Base-by-base conservation (phyloP, 2,797 vertebrate species). In the Euphonia xanthogaster region DNA sequence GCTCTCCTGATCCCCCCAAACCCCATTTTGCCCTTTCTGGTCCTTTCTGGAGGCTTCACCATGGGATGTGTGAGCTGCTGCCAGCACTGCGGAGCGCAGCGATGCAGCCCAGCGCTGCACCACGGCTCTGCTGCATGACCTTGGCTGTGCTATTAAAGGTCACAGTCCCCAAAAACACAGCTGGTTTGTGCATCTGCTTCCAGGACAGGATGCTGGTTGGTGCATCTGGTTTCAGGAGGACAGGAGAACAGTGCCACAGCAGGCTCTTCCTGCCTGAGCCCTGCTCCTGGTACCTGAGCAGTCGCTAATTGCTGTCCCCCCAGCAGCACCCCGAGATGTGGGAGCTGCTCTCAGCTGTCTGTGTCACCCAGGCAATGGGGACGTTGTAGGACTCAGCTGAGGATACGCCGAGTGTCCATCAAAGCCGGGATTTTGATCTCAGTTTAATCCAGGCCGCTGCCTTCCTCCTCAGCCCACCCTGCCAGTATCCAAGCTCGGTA, bases 31-130 rank as follows among this genome's bases (percentile, higher is more conserved):
- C 30, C 66, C 7, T 39, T 54, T 3, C 22, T 37, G 33, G 5
- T 78, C 14, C 33, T 31, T 62, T 44, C 24, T 25, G 33, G 35
- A 74, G 9, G 12, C 14, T 73, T 71, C 53, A n/a, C 28, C 6
- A 0, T 3, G 5, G 4, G 33, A 53, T 66, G 7, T 0, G 2
- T 63, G 72, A 73, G 37, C 6, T 18, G 42, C 20, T 63, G 27
- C 6, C 66, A 63, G 60, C 30, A 2, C 53, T 48, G 58, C 3
- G 0, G 75, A 54, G 79, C 20, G 8, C 71, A 61, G 75, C 25
- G 2, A 3, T 6, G 17, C 60, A 68, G 66, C 61, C 35, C 71
- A 28, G 12, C 0, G 0, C 65, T 57, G 53, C 76, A 35, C 20
- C 2, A 6, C 1, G 0, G 40, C 50, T 76, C 54, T n/a, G 15